Conservation (phyloP, 2,797 vertebrate genomes). For the Centropyge bicolor region DNA sequence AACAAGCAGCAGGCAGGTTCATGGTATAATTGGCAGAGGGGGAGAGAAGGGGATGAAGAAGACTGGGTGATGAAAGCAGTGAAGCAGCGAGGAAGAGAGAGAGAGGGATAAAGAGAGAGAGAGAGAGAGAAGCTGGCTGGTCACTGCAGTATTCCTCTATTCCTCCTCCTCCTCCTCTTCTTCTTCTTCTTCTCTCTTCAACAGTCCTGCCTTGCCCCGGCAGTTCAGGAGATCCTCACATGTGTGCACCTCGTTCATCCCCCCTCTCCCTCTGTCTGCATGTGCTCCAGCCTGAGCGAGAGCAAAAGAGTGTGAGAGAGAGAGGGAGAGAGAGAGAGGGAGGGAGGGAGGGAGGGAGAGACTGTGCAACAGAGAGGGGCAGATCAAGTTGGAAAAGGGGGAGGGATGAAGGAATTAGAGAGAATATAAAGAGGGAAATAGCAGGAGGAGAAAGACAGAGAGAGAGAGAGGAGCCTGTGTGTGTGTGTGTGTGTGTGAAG, state of each 20-base stretch:
- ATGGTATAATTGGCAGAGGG: constrained; percentile 80
- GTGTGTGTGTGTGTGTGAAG: not conserved
- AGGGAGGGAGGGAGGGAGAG: constrained; percentile 43
- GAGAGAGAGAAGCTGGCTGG: constrained; percentile 60
- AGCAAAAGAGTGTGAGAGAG: constrained; percentile 57
- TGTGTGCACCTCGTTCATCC: constrained; percentile 74
- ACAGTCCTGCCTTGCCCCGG: constrained; percentile 71
- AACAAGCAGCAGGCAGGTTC: constrained; percentile 84
- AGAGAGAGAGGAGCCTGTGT: constrained; percentile 16
- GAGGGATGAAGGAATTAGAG: constrained; percentile 81
- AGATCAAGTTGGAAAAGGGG: constrained; percentile 74
- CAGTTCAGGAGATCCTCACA: constrained; percentile 82
- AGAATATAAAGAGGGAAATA: constrained; percentile 72
- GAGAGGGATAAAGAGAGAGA: constrained; percentile 24
- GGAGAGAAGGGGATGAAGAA: constrained; percentile 66
- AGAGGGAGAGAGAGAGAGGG: constrained; percentile 27
- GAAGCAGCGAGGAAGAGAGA: constrained; percentile 54
- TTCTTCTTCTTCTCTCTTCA: constrained; percentile 64
- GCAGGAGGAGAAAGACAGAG: constrained; percentile 60
- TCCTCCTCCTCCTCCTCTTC: constrained; percentile 69
- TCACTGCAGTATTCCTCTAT: constrained; percentile 77
- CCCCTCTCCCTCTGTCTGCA: constrained; percentile 72
- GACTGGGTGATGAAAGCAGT: constrained; percentile 57
- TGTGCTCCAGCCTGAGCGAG: constrained; percentile 65
- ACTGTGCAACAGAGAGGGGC: constrained; percentile 68